Evolutionary conservation across 2,113 vertebrate species (phyloP).

Genomic region (Ursus arctos): DNA sequence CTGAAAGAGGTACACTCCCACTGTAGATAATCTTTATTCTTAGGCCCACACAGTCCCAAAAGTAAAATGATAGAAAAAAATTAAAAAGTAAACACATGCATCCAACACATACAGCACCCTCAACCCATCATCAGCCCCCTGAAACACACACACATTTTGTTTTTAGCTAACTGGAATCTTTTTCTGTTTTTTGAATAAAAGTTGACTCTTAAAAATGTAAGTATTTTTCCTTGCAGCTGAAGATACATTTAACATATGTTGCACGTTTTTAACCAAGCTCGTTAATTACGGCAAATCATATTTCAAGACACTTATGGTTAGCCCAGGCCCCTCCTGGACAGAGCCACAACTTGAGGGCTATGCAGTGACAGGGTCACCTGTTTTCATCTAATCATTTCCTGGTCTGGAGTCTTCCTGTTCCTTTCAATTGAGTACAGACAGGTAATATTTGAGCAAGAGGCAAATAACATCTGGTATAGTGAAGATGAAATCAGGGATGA

Average conservation of each 20-base stretch:
- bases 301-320: neutral
- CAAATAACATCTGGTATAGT: neutral
- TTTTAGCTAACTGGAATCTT: neutral
- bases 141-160: neutral
- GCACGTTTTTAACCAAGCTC: neutral
- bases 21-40: neutral
- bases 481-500: neutral
- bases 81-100: neutral
- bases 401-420: neutral
- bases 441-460: neutral
- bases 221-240: neutral
- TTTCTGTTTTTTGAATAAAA: neutral
- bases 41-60: neutral
- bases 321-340: too few species aligned
- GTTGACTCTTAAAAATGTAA: neutral
- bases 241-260: neutral
- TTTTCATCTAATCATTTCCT: neutral
- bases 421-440: neutral
- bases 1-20: neutral
- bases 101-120: neutral
- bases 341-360: neutral
- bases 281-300: neutral
- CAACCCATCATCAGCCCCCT: accelerated
- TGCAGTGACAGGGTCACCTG: neutral
- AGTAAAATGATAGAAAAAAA: neutral